A percentile compares a stretch with the other conserved stretches of the same genome.
Evolutionary conservation across 1,140 invertebrate species (phyloP).

Genomic region (Harlomillsia oculata): DNA sequence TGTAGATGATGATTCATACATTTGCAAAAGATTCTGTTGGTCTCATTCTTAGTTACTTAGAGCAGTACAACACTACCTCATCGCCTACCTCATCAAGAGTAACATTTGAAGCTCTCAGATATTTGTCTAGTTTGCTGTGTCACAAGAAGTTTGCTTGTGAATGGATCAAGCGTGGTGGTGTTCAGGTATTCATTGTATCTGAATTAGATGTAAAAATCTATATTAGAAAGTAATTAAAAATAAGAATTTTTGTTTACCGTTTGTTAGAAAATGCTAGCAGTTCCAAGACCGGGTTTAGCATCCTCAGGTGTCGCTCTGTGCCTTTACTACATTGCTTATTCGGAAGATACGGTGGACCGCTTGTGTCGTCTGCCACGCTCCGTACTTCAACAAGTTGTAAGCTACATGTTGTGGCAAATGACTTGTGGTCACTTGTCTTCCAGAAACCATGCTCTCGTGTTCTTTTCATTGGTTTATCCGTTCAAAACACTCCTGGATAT

Average conservation of each 20-base stretch:
- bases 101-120: conserved; percentile 89
- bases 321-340: conserved; percentile 88
- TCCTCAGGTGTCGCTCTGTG: conserved; percentile 93
- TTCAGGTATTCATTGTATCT: conserved; percentile 51
- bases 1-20: conserved; percentile 72
- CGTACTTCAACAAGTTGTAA: conserved; percentile 37
- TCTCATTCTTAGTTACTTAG: conserved; percentile 73
- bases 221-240: neutral
- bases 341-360: conserved; percentile 92
- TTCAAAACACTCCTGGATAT: conserved; percentile 83
- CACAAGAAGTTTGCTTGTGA: conserved; percentile 97
- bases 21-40: conserved; percentile 85
- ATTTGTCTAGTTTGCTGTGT: conserved; percentile 81
- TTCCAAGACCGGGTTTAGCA: conserved; percentile 83
- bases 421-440: conserved; percentile 94
- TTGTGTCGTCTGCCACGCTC: conserved; percentile 71
- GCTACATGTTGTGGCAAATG: conserved; percentile 83
- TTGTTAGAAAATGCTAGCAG: conserved; percentile 62
- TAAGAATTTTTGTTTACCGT: neutral
- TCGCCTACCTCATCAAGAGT: too few relatives aligned
- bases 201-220: too few relatives aligned
- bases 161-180: conserved; percentile 74
- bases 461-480: conserved; percentile 85
- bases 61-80: conserved; percentile 79
- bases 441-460: conserved; percentile 92